Base-by-base conservation (phyloP, 2,797 vertebrate species). In the Galagoides demidoff region DNA sequence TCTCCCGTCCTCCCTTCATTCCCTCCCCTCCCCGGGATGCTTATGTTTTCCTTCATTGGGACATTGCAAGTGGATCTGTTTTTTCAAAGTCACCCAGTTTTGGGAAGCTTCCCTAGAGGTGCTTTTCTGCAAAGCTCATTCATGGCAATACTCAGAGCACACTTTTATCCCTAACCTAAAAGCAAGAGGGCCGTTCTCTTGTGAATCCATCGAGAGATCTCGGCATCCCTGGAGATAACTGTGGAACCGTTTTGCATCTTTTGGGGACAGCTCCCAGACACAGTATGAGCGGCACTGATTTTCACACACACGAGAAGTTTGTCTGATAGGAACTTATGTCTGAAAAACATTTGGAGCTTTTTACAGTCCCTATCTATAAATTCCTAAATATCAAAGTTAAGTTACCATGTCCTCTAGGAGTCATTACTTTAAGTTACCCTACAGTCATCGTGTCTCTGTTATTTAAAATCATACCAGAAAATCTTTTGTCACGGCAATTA, bases 1-100 rank as follows among this genome's bases (percentile, higher is more conserved):
- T 10, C 3, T 14, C 6, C 52, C 7, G 22, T 45, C 73, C 3
- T 25, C 17, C 10, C 10, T 16, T 0, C 17, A 5, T 23, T 1
- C 39, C 49, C 13, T 23, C 19, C 12, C 12, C 7, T 13, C 9
- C 25, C 39, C 14, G 3, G 14, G 14, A 2, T 37, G 8, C 14
- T 19, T 64, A 1, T 23, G 8, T 49, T 16, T 74, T 43, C 92
- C 34, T 82, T 82, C 52, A n/a, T 1, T 88, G 68, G 76, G 23
- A 61, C 11, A 31, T 31, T 52, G 1, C 31, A 14, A 0, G 2
- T 27, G 29, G 23, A 43, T 64, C 70, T 68, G 39, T 93, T 39
- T 93, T 45, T 94, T 79, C 22, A 59, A 3, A 39, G 7, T 45
- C 10, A 43, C 6, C 1, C 6, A 79, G 11, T 5, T 85, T 76